Evolutionary conservation across 2,113 vertebrate species (phyloP).

Genomic region (Henicopernis longicauda): DNA sequence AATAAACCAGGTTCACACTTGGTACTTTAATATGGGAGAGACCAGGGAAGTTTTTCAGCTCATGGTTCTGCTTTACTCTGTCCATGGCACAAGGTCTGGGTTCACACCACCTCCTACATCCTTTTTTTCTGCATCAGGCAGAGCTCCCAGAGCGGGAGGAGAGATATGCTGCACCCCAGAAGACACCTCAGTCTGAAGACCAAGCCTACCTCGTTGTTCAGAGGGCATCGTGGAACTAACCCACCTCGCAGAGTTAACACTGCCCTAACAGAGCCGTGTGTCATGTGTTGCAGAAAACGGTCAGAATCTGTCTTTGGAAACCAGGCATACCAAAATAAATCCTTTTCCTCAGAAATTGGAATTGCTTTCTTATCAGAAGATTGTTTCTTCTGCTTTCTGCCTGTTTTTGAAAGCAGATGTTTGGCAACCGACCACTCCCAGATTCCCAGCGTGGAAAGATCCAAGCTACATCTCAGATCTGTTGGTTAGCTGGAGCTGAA

Average conservation of each 20-base stretch:
- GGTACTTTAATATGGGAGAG: background rate
- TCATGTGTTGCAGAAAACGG: background rate
- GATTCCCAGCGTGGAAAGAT: background rate
- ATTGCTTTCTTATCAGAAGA: background rate
- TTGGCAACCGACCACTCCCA: background rate
- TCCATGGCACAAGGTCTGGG: background rate
- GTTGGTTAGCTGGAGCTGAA: background rate
- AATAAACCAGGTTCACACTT: background rate
- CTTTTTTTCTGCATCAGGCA: background rate
- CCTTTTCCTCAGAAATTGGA: background rate
- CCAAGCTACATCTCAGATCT: background rate
- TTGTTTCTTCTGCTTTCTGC: background rate
- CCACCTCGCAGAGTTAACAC: background rate
- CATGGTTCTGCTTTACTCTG: background rate
- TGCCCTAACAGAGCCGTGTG: fast-evolving
- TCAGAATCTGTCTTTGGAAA: background rate
- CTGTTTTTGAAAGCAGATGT: background rate
- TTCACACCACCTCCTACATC: background rate
- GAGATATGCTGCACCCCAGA: background rate
- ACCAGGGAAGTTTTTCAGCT: background rate
- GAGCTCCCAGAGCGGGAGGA: background rate
- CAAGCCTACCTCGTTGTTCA: background rate
- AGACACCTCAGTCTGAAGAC: background rate
- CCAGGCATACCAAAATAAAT: background rate
- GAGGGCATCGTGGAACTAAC: background rate